phyloP scores from a whole-genome alignment of 2,888 invertebrate genomes.

The Pantelozetes paolii region DNA sequence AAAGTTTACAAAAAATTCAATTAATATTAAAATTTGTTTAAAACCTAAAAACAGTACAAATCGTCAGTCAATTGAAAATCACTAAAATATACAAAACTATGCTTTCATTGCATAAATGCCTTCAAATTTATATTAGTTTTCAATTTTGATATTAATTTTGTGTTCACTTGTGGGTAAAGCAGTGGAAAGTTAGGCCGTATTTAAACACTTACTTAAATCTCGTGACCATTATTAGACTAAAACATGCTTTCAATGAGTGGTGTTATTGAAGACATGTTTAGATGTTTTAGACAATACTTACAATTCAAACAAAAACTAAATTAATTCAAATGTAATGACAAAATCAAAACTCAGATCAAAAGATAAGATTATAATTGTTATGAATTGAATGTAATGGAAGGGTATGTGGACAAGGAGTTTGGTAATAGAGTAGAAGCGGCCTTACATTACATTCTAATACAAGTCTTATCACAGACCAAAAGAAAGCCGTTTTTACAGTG shows the following conservation, averaged over 20 bases:
- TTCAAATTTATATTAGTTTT: background rate
- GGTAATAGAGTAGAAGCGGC: conserved; percentile 4
- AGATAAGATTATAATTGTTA: background rate
- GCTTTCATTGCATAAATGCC: background rate
- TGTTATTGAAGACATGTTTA: too few relatives aligned
- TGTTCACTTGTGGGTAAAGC: background rate
- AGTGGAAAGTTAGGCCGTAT: too few relatives aligned
- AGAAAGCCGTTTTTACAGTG: conserved; percentile 6
- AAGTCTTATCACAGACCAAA: conserved; percentile 34
- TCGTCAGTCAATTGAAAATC: background rate
- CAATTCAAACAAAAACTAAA: too few relatives aligned
- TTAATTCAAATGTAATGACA: too few relatives aligned
- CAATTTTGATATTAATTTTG: background rate
- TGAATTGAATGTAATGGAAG: background rate
- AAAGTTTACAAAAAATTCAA: conserved; percentile 10
- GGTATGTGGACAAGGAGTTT: background rate
- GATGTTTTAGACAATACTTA: too few relatives aligned
- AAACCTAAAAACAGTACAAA: conserved; percentile 8
- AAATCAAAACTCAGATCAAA: background rate
- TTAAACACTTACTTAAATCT: too few relatives aligned
- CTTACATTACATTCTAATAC: conserved; percentile 10
- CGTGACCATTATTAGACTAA: too few relatives aligned
- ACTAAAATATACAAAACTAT: background rate
- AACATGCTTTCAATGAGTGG: too few relatives aligned
- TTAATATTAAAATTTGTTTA: background rate